A percentile compares a stretch with the other conserved stretches of the same genome.
Conservation (phyloP, 2,113 vertebrate genomes). For the Periophthalmus modestus region DNA sequence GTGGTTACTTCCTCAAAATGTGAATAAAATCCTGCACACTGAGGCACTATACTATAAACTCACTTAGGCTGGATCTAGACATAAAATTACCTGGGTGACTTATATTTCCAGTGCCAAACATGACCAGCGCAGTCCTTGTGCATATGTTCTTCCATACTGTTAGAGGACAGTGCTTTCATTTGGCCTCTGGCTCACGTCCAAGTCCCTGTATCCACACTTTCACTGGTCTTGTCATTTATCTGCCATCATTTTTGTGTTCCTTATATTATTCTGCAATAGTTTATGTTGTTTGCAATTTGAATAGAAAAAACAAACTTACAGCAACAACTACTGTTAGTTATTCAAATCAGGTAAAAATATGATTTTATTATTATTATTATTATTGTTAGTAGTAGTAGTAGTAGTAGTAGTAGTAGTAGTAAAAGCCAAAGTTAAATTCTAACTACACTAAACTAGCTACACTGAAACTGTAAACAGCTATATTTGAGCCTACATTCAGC, state of each 20-base stretch:
- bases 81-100: constrained; percentile 16
- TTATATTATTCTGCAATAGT: not conserved
- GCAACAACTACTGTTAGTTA: no score
- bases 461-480: no score
- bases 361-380: no score
- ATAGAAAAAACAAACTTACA: no score
- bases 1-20: not conserved
- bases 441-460: no score
- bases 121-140: not conserved
- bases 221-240: constrained; percentile 15
- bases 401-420: no score
- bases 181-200: constrained; percentile 17
- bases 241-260: constrained; percentile 14
- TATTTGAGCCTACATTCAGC: no score
- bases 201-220: constrained; percentile 20
- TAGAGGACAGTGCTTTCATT: not conserved
- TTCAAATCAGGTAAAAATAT: no score
- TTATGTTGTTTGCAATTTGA: no score
- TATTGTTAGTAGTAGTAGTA: no score
- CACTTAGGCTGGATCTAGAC: not conserved
- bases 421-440: no score
- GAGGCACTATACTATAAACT: not conserved
- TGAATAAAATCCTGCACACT: not conserved
- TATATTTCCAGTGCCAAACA: constrained; percentile 14
- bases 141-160: not conserved